These are phyloP conservation scores for Hymenochirus boettgeri DNA, from an alignment of 2,113 vertebrate genomes.

Conservation along the genomic window DNA sequence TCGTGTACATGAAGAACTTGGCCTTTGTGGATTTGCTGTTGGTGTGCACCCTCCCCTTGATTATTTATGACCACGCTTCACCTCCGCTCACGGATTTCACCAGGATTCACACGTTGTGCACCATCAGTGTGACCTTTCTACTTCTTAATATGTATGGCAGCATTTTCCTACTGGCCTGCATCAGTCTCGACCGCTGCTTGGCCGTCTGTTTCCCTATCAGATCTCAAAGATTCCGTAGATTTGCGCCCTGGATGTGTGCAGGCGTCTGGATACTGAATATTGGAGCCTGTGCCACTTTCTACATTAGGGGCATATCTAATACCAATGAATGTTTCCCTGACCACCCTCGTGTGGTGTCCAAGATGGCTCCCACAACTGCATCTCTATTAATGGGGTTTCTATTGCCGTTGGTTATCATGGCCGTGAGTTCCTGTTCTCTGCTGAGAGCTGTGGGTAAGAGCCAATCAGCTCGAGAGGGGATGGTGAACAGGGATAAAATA, in stretches of 20 bases:
- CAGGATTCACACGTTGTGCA: slow-evolving; percentile 33
- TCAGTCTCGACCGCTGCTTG: slow-evolving; percentile 63
- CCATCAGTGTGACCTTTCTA: slow-evolving; percentile 49
- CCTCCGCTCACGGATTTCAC: not conserved
- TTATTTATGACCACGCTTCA: slow-evolving; percentile 49
- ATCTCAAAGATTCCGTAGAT: slow-evolving; percentile 45
- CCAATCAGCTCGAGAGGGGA: slow-evolving; percentile 48
- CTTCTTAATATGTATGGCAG: slow-evolving; percentile 69
- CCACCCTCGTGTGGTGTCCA: slow-evolving; percentile 43
- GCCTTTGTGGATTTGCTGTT: slow-evolving; percentile 57
- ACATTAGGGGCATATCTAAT: not conserved
- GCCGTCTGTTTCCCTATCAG: slow-evolving; percentile 61
- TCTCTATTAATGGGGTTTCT: slow-evolving; percentile 53
- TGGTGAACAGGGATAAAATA: slow-evolving; percentile 57
- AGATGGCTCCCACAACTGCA: not conserved
- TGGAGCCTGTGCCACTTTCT: slow-evolving; percentile 49
- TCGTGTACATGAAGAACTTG: slow-evolving; percentile 65
- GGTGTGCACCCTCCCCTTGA: slow-evolving; percentile 55
- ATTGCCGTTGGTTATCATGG: slow-evolving; percentile 53
- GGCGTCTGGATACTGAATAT: slow-evolving; percentile 58
- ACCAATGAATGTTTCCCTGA: slow-evolving; percentile 46
- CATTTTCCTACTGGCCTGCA: slow-evolving; percentile 62
- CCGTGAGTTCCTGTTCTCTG: slow-evolving; percentile 56
- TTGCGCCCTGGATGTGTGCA: slow-evolving; percentile 51
- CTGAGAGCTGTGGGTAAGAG: slow-evolving; percentile 51